These are phyloP conservation scores for Lucilia cuprina DNA, from an alignment of 1,140 invertebrate species.

Conservation along the genomic window DNA sequence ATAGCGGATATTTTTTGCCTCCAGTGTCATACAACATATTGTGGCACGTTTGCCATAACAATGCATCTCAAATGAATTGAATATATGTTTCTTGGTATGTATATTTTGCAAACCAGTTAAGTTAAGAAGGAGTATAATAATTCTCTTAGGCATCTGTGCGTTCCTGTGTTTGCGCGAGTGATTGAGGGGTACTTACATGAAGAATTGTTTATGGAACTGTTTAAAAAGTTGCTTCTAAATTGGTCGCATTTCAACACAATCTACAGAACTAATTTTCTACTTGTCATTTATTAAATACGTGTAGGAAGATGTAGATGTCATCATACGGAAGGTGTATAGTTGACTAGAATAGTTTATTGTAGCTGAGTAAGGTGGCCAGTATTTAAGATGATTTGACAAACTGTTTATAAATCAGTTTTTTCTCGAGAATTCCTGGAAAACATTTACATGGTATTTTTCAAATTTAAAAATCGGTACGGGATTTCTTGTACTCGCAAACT, in stretches of 20 bases:
- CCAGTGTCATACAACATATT: neutral
- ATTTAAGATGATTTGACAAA: too few relatives aligned
- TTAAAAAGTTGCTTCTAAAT: neutral
- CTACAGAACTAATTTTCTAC: neutral
- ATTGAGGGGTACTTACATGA: neutral
- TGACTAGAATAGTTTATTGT: neutral
- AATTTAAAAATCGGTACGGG: too few relatives aligned
- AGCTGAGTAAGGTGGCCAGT: too few relatives aligned
- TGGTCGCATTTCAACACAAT: constrained; percentile 14
- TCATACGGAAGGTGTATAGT: neutral
- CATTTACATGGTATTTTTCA: too few relatives aligned
- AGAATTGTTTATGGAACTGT: neutral
- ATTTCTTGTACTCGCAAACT: too few relatives aligned
- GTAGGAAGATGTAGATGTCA: neutral
- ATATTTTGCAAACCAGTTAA: neutral
- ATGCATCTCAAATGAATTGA: constrained; percentile 25
- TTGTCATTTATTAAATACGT: constrained; percentile 6
- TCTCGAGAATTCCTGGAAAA: too few relatives aligned
- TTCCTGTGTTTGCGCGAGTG: neutral
- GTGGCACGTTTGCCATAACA: neutral
- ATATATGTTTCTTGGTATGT: neutral
- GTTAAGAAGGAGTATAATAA: neutral
- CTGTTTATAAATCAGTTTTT: too few relatives aligned
- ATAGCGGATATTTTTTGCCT: neutral
- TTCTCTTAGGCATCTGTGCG: neutral